Percentiles rank a stretch among this genome's conserved stretches.
Conservation (phyloP, 2,113 vertebrate genomes). For the Odocoileus hemionus region DNA sequence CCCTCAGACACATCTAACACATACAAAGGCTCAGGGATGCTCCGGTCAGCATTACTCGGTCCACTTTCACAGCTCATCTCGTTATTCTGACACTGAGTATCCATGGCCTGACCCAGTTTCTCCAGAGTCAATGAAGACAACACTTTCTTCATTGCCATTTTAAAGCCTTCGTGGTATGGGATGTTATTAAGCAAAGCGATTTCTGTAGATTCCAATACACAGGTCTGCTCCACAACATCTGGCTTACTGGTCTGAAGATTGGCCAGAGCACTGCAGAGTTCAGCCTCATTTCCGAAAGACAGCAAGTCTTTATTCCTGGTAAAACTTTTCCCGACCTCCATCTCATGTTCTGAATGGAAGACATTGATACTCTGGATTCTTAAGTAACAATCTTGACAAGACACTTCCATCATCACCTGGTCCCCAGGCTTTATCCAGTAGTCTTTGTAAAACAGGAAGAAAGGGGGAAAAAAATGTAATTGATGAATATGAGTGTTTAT, state of each 20-base stretch:
- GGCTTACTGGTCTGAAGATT: slow-evolving; percentile 85
- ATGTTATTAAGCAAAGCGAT: slow-evolving; percentile 92
- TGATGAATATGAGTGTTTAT: neutral
- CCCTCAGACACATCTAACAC: slow-evolving; percentile 96
- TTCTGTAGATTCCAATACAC: slow-evolving; percentile 91
- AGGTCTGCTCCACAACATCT: slow-evolving; percentile 70
- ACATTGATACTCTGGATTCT: slow-evolving; percentile 87
- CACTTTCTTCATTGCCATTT: slow-evolving; percentile 86
- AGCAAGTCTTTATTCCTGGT: slow-evolving; percentile 12
- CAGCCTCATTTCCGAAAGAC: slow-evolving; percentile 84
- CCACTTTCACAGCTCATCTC: slow-evolving; percentile 46
- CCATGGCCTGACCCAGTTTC: slow-evolving; percentile 67
- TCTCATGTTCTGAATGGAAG: slow-evolving; percentile 72
- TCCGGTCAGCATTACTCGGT: neutral
- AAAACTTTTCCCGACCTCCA: slow-evolving; percentile 72
- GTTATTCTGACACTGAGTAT: slow-evolving; percentile 42
- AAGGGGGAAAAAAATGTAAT: neutral
- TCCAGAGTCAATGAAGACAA: slow-evolving; percentile 78
- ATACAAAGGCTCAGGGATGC: slow-evolving; percentile 81
- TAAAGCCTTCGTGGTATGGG: slow-evolving; percentile 88
- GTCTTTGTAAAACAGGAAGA: slow-evolving; percentile 77
- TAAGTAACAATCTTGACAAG: slow-evolving; percentile 91
- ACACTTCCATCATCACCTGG: slow-evolving; percentile 88
- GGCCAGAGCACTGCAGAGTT: slow-evolving; percentile 92
- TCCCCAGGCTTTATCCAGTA: slow-evolving; percentile 85